Percentiles rank a stretch among this genome's conserved stretches.
These are phyloP conservation scores for Macrophya alboannulata DNA, from an alignment of 2,888 invertebrate genomes.

Conservation along the genomic window DNA sequence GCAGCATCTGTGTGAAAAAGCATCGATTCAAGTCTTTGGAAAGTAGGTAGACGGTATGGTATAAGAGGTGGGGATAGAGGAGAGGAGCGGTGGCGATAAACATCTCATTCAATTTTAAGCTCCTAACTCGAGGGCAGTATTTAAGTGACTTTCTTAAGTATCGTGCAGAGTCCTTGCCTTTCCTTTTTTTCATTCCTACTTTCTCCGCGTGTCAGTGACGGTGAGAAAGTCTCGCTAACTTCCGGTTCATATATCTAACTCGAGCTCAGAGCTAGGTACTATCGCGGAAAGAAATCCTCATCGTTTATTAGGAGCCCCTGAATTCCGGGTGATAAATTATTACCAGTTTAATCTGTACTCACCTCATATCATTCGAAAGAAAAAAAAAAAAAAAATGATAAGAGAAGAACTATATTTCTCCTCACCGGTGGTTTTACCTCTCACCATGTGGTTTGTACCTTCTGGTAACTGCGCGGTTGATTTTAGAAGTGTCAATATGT, in stretches of 20 bases:
- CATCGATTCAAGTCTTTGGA: slow-evolving; percentile 36
- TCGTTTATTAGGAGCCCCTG: slow-evolving; percentile 34
- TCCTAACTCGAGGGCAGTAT: slow-evolving; percentile 52
- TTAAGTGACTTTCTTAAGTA: slow-evolving; percentile 54
- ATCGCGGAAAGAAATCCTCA: slow-evolving; percentile 37
- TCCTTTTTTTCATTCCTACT: slow-evolving; percentile 23
- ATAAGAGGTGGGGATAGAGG: background rate
- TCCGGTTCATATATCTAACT: slow-evolving; percentile 48
- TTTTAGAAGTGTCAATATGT: background rate
- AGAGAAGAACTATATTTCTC: background rate
- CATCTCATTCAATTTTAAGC: slow-evolving; percentile 52
- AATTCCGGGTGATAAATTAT: background rate
- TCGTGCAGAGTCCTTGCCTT: slow-evolving; percentile 26
- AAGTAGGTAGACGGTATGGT: background rate
- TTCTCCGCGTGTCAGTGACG: slow-evolving; percentile 4
- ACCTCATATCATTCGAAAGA: background rate
- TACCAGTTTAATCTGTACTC: slow-evolving; percentile 16
- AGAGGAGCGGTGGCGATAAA: slow-evolving; percentile 39
- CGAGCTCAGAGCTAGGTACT: background rate
- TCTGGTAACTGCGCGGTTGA: background rate
- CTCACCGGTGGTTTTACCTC: background rate
- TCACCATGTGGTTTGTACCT: background rate
- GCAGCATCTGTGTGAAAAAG: slow-evolving; percentile 30
- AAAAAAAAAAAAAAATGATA: background rate
- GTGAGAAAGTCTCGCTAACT: slow-evolving; percentile 44